Percentiles rank a stretch among this genome's conserved stretches.
Conservation (phyloP, 2,888 invertebrate species). For the Aphodius granarius region DNA sequence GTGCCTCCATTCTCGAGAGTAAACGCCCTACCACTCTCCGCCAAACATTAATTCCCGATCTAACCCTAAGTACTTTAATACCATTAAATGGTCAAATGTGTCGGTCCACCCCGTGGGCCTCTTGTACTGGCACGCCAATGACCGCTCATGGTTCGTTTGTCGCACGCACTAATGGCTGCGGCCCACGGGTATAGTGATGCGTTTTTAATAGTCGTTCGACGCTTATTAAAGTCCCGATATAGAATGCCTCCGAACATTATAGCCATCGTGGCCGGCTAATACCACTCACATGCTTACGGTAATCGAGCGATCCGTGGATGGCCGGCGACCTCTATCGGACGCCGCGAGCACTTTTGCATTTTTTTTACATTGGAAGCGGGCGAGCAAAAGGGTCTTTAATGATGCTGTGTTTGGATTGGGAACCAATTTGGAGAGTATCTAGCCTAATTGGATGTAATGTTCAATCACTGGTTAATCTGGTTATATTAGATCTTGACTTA, state of each 20-base stretch:
- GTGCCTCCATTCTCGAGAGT: background rate
- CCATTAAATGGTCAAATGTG: conserved; percentile 35
- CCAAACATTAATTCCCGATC: conserved; percentile 45
- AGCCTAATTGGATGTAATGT: background rate
- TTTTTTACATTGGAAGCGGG: background rate
- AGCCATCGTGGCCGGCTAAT: background rate
- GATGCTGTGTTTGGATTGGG: background rate
- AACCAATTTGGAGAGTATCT: background rate
- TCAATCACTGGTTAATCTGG: no score
- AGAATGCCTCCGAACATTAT: conserved; percentile 15
- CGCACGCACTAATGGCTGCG: conserved; percentile 48
- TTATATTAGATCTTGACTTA: no score
- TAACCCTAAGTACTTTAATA: conserved; percentile 45
- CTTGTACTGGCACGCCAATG: conserved; percentile 40
- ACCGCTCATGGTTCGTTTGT: conserved; percentile 41
- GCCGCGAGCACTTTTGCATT: background rate
- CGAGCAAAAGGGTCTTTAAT: background rate
- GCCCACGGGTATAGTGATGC: conserved; percentile 45
- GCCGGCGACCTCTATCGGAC: background rate
- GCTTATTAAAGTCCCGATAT: conserved; percentile 39
- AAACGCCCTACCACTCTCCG: background rate
- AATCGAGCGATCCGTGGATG: background rate
- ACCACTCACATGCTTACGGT: background rate
- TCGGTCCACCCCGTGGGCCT: conserved; percentile 23
- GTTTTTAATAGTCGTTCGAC: conserved; percentile 49